Base-by-base conservation (phyloP, 1,140 invertebrate genomes). In the Ericerus pela region DNA sequence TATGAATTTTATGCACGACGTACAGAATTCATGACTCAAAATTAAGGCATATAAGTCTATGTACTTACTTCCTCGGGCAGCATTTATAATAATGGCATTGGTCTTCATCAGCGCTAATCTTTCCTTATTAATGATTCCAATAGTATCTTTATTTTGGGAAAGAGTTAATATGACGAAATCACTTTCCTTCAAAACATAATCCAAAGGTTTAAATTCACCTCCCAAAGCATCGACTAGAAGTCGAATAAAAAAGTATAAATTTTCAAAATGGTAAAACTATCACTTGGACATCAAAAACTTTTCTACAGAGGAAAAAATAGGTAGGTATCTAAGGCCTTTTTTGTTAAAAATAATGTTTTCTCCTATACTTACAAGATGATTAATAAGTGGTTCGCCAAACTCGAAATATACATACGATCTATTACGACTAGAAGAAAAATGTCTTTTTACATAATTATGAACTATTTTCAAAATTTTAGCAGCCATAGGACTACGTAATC, bases 81-180 rank as follows among this genome's bases (percentile, higher is more conserved):
- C 79, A 66, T 94, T 95, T 2, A 94, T 75, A 68, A 95, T 83
- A 63, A 92, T 79, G 14, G 85, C 82, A 62, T 75, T 81, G 2
- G 70, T 69, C 64, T 94, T 93, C 90, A 94, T 95, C 66, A 82
- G 79, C 2, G 70, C 64, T 66, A 94, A 92, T 31, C 80, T 76
- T 37, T 72, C 63, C 58, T 74, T 72, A 65, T 86, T 80, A 62
- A 94, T 90, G 55, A 93, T 75, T 51, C 78, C 73, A 59, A 72
- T 77, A 0, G 89, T 93, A 67, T 88, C 77, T 16, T 79, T 72
- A 2, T 79, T 85, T 18, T 90, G 67, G 16, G 85, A 76, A 59
- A 77, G 78, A 56, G 78, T 80, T 1, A 79, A 78, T 53, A 93
- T 78, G 1, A 94, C 74, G 70, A 93, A 89, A 68, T 94, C 88